Evolutionary conservation across 2,113 vertebrate species (phyloP).

Genomic region (Phainopepla nitens): DNA sequence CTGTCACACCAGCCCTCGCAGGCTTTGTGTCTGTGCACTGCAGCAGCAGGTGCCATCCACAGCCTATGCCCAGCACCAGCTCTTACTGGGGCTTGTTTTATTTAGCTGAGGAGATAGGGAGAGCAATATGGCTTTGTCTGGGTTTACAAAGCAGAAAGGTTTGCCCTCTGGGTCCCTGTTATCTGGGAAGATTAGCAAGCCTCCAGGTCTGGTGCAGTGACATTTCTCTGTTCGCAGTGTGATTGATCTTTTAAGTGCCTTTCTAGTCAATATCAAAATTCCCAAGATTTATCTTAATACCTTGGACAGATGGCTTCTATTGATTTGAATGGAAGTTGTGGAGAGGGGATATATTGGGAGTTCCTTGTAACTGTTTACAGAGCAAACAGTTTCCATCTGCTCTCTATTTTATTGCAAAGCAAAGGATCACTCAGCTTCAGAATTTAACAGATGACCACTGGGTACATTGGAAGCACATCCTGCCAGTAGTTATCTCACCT

Average conservation of each 20-base stretch:
- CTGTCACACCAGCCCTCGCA: not conserved
- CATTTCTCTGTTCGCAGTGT: not conserved
- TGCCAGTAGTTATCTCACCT: not conserved
- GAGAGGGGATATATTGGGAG: not conserved
- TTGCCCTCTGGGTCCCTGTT: not conserved
- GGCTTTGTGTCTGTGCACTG: not conserved
- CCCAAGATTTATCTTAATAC: constrained; percentile 5
- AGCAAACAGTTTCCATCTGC: constrained; percentile 27
- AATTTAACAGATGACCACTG: not conserved
- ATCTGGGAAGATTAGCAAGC: not conserved
- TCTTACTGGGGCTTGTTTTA: not conserved
- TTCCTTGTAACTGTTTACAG: not conserved
- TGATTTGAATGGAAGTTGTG: not conserved
- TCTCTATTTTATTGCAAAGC: not conserved
- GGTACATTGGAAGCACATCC: not conserved
- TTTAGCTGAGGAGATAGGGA: not conserved
- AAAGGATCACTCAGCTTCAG: not conserved
- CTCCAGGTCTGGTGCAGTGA: not conserved
- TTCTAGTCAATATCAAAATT: not conserved
- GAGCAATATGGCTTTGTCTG: not conserved
- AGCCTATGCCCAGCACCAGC: not conserved
- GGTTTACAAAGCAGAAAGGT: not conserved
- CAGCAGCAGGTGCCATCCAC: not conserved
- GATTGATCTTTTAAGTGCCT: not conserved
- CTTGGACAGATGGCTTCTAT: constrained; percentile 10